Evolutionary conservation across 1,140 invertebrate genomes (phyloP).

Genomic region (Aphis craccivora): DNA sequence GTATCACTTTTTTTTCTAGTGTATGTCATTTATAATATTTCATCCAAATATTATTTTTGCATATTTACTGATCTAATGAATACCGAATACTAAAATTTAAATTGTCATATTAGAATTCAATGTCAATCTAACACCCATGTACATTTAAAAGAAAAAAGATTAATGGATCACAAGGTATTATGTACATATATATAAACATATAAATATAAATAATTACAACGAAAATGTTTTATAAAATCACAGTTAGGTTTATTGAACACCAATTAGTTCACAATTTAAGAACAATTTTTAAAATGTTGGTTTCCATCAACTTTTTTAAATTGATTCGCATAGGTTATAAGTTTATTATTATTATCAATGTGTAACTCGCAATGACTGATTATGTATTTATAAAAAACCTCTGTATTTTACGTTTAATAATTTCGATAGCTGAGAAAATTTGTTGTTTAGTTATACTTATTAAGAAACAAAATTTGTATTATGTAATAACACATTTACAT

Average conservation of each 20-base stretch:
- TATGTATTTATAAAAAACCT: conserved; percentile 42
- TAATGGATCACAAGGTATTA: conserved; percentile 16
- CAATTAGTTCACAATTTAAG: background rate
- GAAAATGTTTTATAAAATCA: conserved; percentile 31
- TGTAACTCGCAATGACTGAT: conserved; percentile 44
- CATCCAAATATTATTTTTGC: background rate
- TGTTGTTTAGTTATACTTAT: conserved; percentile 35
- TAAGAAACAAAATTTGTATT: background rate
- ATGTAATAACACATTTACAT: conserved; percentile 17
- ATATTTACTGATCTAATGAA: background rate
- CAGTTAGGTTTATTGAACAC: conserved; percentile 44
- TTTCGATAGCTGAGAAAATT: background rate
- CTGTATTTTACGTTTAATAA: conserved; percentile 39
- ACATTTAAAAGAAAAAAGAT: background rate
- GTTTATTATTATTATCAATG: conserved; percentile 21
- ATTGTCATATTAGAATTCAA: background rate
- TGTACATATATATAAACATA: background rate
- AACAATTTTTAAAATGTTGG: background rate
- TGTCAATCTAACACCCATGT: background rate
- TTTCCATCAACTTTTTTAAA: conserved; percentile 12
- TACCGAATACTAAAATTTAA: background rate
- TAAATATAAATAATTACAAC: background rate
- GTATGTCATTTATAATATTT: background rate
- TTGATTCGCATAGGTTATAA: background rate
- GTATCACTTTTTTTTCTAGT: background rate